Evolutionary conservation across 1,140 invertebrate genomes (phyloP), one percentile per base, ranked within the genome.

Genomic region (Metaphire vulgaris): DNA sequence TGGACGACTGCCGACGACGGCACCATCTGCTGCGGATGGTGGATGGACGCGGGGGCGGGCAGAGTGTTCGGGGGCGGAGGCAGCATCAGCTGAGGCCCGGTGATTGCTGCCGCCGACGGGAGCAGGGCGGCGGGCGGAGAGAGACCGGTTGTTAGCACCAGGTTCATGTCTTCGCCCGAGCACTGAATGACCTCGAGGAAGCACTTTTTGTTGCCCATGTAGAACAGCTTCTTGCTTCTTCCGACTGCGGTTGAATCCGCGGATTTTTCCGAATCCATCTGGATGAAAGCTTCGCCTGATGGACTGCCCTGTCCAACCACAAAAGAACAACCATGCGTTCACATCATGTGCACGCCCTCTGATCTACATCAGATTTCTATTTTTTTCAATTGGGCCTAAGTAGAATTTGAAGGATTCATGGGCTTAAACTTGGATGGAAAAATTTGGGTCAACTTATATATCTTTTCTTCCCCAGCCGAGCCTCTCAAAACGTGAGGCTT

Each of bases 131-230:
- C 34, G 32, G 21, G 76, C 67, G 2, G 77, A 30, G 91, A 89
- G 79, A 94, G 89, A 68, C 93, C 93, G 82, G 94, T 95, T 26
- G 94, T 96, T 81, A 97, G 89, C 31, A 87, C 83, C 30, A 87
- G 79, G 78, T 86, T 87, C 96, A 99, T 99, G 86, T 99, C 97
- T 83, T 99, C 96, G 33, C 96, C 94, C 76, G 93, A 96, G 87
- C 97, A 99, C 88, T 99, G 97, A 88, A 97, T 96, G 79, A 98
- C 96, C 88, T 99, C 97, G 81, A 99, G 98, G 86, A 98, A 96
- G 6, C 84, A 93, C 86, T 99, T 99, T 81, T 88, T 88, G 87
- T 97, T 97, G 41, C 41, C 41, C 83, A 95, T 96, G 77, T 92
- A 91, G 95, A 99, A 99, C 86, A 94, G 95, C 69, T 95, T 92